Conservation (phyloP, 1,140 invertebrate species). For the Polyergus mexicanus region DNA sequence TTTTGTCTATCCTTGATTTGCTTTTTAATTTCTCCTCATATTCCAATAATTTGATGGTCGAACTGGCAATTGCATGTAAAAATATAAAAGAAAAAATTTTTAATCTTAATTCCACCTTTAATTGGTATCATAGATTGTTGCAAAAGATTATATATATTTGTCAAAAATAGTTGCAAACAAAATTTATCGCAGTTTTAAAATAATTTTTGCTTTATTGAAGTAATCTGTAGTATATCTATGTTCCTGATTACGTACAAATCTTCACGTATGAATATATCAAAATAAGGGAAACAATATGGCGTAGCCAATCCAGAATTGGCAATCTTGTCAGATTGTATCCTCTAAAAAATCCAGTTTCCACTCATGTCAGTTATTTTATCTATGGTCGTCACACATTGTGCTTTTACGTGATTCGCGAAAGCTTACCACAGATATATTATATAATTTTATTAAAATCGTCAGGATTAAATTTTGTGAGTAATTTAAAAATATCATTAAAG, state of each 20-base stretch:
- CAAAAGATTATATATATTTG: conserved; percentile 7
- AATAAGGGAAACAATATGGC: too few relatives aligned
- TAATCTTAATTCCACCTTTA: neutral
- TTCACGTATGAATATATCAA: too few relatives aligned
- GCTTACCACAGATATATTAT: neutral
- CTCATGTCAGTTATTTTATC: too few relatives aligned
- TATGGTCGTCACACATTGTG: too few relatives aligned
- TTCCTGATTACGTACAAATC: too few relatives aligned
- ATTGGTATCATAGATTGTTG: neutral
- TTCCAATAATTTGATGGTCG: too few relatives aligned
- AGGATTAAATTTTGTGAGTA: conserved; percentile 8
- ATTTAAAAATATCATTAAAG: neutral
- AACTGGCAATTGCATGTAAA: neutral
- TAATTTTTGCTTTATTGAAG: neutral
- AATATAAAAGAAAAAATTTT: neutral
- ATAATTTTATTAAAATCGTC: neutral
- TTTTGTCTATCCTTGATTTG: too few relatives aligned
- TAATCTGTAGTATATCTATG: neutral
- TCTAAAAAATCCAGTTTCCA: too few relatives aligned
- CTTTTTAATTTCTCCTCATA: too few relatives aligned
- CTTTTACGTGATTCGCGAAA: neutral
- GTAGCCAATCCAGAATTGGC: too few relatives aligned
- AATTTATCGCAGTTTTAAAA: conserved; percentile 18
- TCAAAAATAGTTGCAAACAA: neutral
- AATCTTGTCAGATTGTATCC: too few relatives aligned